These are phyloP conservation scores for Drosophila macrospina DNA, from an alignment of 2,888 invertebrate species.

Conservation along the genomic window DNA sequence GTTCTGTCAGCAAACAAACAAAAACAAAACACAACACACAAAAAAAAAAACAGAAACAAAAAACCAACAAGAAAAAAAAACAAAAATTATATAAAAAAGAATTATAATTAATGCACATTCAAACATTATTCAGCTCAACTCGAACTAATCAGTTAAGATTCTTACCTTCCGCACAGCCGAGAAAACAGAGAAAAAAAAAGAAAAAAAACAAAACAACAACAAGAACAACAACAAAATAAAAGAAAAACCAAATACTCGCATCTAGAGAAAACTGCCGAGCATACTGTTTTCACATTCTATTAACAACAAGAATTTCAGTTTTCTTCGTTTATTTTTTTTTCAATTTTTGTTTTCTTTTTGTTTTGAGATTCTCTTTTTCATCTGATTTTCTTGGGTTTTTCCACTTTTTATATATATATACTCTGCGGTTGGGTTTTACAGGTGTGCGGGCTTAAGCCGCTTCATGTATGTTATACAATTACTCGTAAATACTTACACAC, in stretches of 20 bases:
- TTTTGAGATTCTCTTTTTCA: constrained; percentile 6
- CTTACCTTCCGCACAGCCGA: constrained; percentile 65
- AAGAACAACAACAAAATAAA: not conserved
- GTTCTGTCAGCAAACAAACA: constrained; percentile 45
- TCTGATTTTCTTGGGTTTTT: constrained; percentile 8
- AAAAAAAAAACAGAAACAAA: not conserved
- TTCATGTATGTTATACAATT: constrained; percentile 18
- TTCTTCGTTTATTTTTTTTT: not conserved
- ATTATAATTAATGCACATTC: constrained; percentile 51
- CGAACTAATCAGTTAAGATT: constrained; percentile 66
- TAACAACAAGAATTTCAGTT: constrained; percentile 14
- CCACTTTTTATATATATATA: not conserved
- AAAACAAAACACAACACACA: not conserved
- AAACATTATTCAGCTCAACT: constrained; percentile 42
- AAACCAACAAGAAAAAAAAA: not conserved
- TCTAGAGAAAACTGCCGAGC: not conserved
- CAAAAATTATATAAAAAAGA: not conserved
- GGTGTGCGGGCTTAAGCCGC: constrained; percentile 23
- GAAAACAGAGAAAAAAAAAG: constrained; percentile 21
- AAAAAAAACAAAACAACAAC: not conserved
- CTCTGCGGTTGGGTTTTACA: constrained; percentile 22
- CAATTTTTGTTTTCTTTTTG: no score
- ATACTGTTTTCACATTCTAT: constrained; percentile 28
- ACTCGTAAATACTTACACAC: constrained; percentile 8
- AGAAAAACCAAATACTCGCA: not conserved